Evolutionary conservation across 2,888 invertebrate species (phyloP).

Genomic region (Lymantria dispar): DNA sequence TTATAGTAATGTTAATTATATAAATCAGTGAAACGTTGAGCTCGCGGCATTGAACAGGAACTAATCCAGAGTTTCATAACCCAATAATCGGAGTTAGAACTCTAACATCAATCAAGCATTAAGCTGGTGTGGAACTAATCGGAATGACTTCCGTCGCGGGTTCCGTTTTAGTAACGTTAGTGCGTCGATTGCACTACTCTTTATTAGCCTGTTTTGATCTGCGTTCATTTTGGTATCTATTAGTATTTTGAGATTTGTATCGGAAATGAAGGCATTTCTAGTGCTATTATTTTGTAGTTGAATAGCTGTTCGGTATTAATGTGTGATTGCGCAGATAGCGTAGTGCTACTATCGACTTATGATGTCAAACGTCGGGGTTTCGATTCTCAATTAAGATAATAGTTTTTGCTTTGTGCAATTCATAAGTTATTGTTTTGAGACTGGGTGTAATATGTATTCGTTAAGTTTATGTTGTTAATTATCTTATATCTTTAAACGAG

Average conservation of each 20-base stretch:
- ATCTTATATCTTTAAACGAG: too few relatives aligned
- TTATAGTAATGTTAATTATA: too few relatives aligned
- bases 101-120: slow-evolving; percentile 36
- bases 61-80: slow-evolving; percentile 20
- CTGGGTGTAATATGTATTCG: too few relatives aligned
- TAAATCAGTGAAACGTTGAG: not conserved
- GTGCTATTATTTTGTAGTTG: not conserved
- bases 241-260: not conserved
- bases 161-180: slow-evolving; percentile 14
- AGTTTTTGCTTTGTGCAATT: too few relatives aligned
- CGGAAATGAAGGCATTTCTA: not conserved
- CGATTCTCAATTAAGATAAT: too few relatives aligned
- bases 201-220: slow-evolving; percentile 1
- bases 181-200: slow-evolving; percentile 7
- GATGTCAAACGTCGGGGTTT: too few relatives aligned
- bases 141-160: slow-evolving; percentile 33
- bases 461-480: too few relatives aligned
- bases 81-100: slow-evolving; percentile 7
- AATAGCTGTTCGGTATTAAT: too few relatives aligned
- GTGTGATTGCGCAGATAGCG: too few relatives aligned
- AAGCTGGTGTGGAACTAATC: slow-evolving; percentile 24
- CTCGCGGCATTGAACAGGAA: slow-evolving; percentile 17
- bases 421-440: too few relatives aligned
- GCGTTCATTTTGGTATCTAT: not conserved
- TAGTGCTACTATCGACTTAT: too few relatives aligned